phyloP scores from a whole-genome alignment of 2,888 invertebrate genomes.

The Drosophila parthenogenetica region DNA sequence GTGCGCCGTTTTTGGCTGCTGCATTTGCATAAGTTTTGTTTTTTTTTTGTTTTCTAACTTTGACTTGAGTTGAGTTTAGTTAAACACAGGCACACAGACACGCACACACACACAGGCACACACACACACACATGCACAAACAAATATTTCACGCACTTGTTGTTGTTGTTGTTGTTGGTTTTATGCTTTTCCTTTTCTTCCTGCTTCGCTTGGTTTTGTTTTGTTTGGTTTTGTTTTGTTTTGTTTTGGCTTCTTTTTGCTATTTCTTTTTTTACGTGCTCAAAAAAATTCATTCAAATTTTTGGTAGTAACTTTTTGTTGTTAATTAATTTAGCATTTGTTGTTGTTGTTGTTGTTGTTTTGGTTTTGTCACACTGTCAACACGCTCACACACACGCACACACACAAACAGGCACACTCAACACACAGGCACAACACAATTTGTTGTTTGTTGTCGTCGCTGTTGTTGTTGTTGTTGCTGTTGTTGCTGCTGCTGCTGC shows the following conservation, averaged over 20 bases:
- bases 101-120: constrained; percentile 16
- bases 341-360: constrained; percentile 11
- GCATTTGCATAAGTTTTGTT: not conserved
- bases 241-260: constrained; percentile 17
- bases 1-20: constrained; percentile 21
- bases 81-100: constrained; percentile 14
- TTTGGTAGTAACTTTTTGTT: constrained; percentile 6
- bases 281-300: constrained; percentile 65
- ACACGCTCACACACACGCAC: constrained; percentile 15
- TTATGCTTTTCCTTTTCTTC: not conserved
- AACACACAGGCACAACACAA: constrained; percentile 14
- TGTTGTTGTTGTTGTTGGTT: not conserved
- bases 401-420: constrained; percentile 13
- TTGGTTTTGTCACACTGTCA: constrained; percentile 18
- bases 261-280: constrained; percentile 62
- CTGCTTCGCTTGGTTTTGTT: constrained; percentile 18
- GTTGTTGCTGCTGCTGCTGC: constrained; percentile 42
- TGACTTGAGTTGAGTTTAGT: not conserved
- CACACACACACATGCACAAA: constrained; percentile 7
- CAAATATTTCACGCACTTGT: constrained; percentile 27
- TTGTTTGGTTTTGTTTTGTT: constrained; percentile 14
- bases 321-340: constrained; percentile 11
- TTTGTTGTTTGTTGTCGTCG: constrained; percentile 23
- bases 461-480: constrained; percentile 26
- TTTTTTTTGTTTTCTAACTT: too few relatives aligned